A percentile compares a stretch with the other conserved stretches of the same genome.
Conservation (phyloP, 2,888 invertebrate species). For the Diarsia dahlii region DNA sequence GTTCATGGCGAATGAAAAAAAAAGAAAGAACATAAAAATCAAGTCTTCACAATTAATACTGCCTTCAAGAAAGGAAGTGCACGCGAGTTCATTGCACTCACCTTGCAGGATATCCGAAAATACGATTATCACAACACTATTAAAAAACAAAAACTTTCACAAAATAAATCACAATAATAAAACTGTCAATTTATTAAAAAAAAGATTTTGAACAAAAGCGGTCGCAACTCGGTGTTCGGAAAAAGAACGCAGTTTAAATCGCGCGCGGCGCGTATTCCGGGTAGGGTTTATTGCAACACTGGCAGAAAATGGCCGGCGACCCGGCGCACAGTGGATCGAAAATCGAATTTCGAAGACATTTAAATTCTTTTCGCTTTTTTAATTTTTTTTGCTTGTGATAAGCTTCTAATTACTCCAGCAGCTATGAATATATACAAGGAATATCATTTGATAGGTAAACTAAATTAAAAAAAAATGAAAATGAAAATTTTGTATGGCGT, state of each 20-base stretch:
- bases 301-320: slow-evolving; percentile 53
- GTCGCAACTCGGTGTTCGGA: slow-evolving; percentile 15
- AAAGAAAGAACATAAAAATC: slow-evolving; percentile 30
- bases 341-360: too few relatives aligned
- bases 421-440: too few relatives aligned
- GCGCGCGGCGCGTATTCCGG: slow-evolving; percentile 60
- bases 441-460: too few relatives aligned
- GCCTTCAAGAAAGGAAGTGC: slow-evolving; percentile 44
- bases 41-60: slow-evolving; percentile 15
- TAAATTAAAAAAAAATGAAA: too few relatives aligned
- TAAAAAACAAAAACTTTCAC: slow-evolving; percentile 25
- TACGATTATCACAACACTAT: slow-evolving; percentile 39
- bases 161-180: slow-evolving; percentile 31
- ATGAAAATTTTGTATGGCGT: too few relatives aligned
- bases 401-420: too few relatives aligned
- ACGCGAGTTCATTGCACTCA: slow-evolving; percentile 63
- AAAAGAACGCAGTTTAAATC: slow-evolving; percentile 48
- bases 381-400: too few relatives aligned
- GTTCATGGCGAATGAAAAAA: slow-evolving; percentile 36
- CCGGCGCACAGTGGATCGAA: too few relatives aligned
- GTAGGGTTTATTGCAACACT: slow-evolving; percentile 66
- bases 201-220: not conserved
- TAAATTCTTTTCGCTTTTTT: too few relatives aligned
- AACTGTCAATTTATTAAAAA: slow-evolving; percentile 11
- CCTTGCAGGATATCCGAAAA: slow-evolving; percentile 52